Conservation (phyloP, 2,888 invertebrate genomes). For the Acrobasis consociella region DNA sequence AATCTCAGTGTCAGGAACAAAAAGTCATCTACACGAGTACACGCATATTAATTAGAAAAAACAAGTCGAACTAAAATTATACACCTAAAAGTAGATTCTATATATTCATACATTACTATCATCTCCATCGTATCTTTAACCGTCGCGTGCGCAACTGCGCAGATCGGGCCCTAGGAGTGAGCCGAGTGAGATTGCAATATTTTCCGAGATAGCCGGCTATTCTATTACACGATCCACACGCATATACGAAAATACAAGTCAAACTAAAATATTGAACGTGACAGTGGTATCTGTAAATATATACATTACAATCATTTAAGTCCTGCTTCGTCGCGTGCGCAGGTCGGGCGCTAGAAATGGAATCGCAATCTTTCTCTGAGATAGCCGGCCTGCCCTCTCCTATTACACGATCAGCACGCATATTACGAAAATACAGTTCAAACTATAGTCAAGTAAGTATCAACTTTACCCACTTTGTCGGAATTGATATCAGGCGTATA, state of each 20-base stretch:
- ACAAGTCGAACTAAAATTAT: too few species aligned
- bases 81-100: too few species aligned
- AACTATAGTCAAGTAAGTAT: too few species aligned
- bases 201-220: constrained; percentile 37
- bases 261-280: too few species aligned
- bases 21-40: too few species aligned
- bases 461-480: too few species aligned
- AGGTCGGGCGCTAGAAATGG: constrained; percentile 40
- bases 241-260: background rate
- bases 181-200: constrained; percentile 41
- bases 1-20: too few species aligned
- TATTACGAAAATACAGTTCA: background rate
- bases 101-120: too few species aligned
- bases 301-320: background rate
- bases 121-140: background rate
- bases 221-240: constrained; percentile 34
- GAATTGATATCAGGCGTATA: too few species aligned
- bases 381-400: constrained; percentile 37
- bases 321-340: constrained; percentile 41
- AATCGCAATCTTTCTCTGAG: constrained; percentile 38
- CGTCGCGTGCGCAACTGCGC: too few species aligned
- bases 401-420: constrained; percentile 33
- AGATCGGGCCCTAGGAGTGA: constrained; percentile 39
- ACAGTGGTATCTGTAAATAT: too few species aligned
- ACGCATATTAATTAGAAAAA: too few species aligned